Evolutionary conservation across 2,113 vertebrate genomes (phyloP).

Genomic region (Neodon shergylaensis): DNA sequence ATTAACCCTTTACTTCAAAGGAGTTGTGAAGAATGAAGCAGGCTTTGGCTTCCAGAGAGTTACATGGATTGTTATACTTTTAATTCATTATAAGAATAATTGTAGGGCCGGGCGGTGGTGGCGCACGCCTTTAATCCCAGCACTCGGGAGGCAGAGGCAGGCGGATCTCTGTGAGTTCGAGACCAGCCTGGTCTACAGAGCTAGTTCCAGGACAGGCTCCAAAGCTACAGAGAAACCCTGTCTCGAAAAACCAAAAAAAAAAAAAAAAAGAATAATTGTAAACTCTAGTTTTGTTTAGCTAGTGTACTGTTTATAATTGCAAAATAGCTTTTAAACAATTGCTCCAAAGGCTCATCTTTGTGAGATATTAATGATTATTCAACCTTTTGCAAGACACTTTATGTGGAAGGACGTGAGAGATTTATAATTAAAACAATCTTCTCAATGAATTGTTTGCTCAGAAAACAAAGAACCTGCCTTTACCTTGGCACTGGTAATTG

Average conservation of each 20-base stretch:
- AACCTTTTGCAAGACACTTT: constrained; percentile 84
- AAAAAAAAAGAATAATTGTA: constrained; percentile 87
- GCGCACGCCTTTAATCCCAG: too few relatives aligned
- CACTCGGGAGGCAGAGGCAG: too few relatives aligned
- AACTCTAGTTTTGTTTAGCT: constrained; percentile 87
- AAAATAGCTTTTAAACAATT: constrained; percentile 86
- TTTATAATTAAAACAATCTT: constrained; percentile 87
- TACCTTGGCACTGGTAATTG: constrained; percentile 83
- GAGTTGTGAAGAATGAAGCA: constrained; percentile 83
- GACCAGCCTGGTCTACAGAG: too few relatives aligned
- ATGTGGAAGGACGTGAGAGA: constrained; percentile 82
- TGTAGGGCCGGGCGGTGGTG: too few relatives aligned
- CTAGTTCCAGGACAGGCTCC: too few relatives aligned
- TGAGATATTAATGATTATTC: constrained; percentile 84
- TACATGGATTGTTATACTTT: constrained; percentile 87
- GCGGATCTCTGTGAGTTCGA: too few relatives aligned
- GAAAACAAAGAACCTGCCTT: constrained; percentile 85
- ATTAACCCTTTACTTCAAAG: constrained; percentile 86
- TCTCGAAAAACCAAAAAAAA: too few relatives aligned
- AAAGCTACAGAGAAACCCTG: too few relatives aligned
- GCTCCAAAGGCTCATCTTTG: constrained; percentile 79
- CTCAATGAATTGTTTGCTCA: constrained; percentile 85
- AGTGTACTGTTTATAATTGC: constrained; percentile 84
- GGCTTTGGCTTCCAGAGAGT: constrained; percentile 79
- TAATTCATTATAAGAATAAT: constrained; percentile 88